Base-by-base conservation (phyloP, 2,797 vertebrate genomes). In the Orientallactaga sibirica region DNA sequence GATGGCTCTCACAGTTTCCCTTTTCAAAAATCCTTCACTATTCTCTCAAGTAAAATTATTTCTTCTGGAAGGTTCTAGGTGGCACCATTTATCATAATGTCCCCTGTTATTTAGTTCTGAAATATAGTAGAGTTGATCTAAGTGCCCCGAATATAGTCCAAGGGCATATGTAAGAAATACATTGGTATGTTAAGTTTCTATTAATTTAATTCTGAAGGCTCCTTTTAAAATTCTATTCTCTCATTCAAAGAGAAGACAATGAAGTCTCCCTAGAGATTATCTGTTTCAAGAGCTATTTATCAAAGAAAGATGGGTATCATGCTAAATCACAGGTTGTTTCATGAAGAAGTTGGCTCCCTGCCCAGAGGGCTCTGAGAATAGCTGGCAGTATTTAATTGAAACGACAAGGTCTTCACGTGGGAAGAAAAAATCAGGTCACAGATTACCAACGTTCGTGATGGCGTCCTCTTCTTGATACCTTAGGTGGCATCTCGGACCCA, bases 381-480 rank as follows among this genome's bases (percentile, higher is more conserved):
- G 41, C 14, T 29, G 64, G 91, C 7, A 11, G 61, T 14, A 3
- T 64, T 41, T 73, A 22, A 52, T 1, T 79, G 74, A 73, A 92
- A 92, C 67, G 5, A 66, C 27, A 80, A 77, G 52, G n/a, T 74
- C 41, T 48, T 52, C 61, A 27, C 19, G 19, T 29, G 82, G 68
- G 33, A 80, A 86, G 78, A 64, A 41, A 80, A 86, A 81, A 64
- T 41, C 48, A 86, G 73, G 52, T 68, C 43, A 64, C 2, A 29
- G 70, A 68, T 92, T 85, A 91, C 84, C 82, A 86, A 25, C 25
- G 78, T 81, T 14, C 92, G 82, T 4, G 48, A 75, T 15, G 81
- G 5, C n/a, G 29, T 96, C 86, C 67, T 97, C 92, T 95, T 96
- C 74, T 41, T 14, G 27, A 66, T 83, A 87, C 86, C 41, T 74